Conservation (phyloP, 2,888 invertebrate genomes). For the Cactoblastis cactorum region DNA sequence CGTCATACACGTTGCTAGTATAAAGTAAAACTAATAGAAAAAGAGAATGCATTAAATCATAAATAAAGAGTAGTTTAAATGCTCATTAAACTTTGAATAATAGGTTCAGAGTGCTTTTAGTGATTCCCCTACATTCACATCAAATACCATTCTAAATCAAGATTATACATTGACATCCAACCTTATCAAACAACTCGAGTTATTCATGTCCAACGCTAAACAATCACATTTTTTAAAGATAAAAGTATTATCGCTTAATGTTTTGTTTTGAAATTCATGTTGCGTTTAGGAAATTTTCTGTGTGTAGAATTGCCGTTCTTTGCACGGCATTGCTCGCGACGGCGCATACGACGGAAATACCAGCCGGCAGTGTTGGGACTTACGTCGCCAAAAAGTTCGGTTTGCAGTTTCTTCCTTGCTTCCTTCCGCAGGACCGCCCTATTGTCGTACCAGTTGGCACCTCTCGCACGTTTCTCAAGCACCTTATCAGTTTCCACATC, state of each 20-base stretch:
- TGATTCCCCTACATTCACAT: background rate
- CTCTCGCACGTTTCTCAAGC: slow-evolving; percentile 18
- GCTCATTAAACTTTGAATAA: background rate
- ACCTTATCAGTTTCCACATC: slow-evolving; percentile 26
- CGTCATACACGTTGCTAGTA: background rate
- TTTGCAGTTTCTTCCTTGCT: slow-evolving; percentile 57
- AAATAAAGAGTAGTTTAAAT: slow-evolving; percentile 6
- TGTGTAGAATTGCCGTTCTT: slow-evolving; percentile 57
- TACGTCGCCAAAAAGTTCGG: slow-evolving; percentile 53
- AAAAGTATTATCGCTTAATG: slow-evolving; percentile 31
- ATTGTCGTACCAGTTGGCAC: slow-evolving; percentile 54
- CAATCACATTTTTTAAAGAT: background rate
- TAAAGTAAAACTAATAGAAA: background rate
- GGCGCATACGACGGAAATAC: slow-evolving; percentile 72
- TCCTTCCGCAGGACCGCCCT: slow-evolving; percentile 51
- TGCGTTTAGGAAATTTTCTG: slow-evolving; percentile 50
- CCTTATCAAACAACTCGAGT: slow-evolving; percentile 2
- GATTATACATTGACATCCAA: slow-evolving; percentile 5
- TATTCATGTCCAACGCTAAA: background rate
- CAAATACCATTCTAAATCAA: background rate
- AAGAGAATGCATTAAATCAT: slow-evolving; percentile 9
- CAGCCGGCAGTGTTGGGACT: slow-evolving; percentile 58
- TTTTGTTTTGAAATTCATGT: slow-evolving; percentile 63
- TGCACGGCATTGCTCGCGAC: slow-evolving; percentile 64
- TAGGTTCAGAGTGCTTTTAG: background rate